Conservation (phyloP, 1,140 invertebrate species). For the Chionoecetes opilio region DNA sequence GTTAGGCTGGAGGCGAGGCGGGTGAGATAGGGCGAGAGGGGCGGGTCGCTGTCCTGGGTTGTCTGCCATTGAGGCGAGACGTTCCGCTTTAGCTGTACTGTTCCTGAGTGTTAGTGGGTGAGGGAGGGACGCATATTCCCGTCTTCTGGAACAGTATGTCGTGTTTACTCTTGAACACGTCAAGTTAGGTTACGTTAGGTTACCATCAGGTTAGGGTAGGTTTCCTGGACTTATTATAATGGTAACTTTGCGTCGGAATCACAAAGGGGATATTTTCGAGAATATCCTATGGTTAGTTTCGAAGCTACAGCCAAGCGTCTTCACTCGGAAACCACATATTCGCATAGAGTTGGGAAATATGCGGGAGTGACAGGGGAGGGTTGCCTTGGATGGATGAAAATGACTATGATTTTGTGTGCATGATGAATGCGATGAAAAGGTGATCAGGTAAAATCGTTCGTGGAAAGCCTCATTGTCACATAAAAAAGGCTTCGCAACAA, state of each 20-base stretch:
- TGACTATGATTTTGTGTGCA: background rate
- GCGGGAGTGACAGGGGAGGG: background rate
- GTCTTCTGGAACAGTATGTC: too few species aligned
- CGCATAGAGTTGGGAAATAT: background rate
- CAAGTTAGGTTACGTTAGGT: too few species aligned
- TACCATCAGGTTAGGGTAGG: too few species aligned
- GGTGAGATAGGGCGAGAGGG: background rate
- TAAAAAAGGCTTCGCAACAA: slow-evolving; percentile 11
- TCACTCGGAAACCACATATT: too few species aligned
- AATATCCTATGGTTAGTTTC: too few species aligned
- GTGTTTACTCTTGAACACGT: too few species aligned
- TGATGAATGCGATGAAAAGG: background rate
- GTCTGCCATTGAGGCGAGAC: background rate
- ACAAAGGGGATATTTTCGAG: too few species aligned
- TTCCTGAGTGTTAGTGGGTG: background rate
- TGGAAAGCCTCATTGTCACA: slow-evolving; percentile 18
- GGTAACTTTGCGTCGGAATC: too few species aligned
- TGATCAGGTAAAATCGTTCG: background rate
- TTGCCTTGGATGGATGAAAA: background rate
- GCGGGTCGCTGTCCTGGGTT: background rate
- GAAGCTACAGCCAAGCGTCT: too few species aligned
- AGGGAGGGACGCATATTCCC: too few species aligned
- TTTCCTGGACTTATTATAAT: too few species aligned
- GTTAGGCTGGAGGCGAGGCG: background rate
- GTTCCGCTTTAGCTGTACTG: background rate